Evolutionary conservation across 92 coral and sea anemone species (phyloP).

Genomic region (Montipora capitata): DNA sequence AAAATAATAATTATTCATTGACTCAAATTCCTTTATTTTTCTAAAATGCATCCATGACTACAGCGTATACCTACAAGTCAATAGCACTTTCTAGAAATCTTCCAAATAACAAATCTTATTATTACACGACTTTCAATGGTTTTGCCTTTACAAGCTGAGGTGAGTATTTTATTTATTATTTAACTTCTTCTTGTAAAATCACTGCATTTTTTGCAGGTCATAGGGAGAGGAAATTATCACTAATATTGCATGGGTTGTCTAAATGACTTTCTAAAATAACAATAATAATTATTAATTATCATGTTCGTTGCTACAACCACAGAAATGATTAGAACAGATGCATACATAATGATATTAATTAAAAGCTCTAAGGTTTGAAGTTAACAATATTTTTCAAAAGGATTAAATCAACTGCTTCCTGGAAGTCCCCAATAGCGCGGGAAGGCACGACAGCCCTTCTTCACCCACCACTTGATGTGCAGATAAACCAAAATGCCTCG

Average conservation of each 20-base stretch:
- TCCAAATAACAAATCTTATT: background rate
- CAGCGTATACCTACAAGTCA: no score
- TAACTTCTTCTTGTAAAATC: background rate
- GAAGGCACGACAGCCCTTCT: conserved; percentile 78
- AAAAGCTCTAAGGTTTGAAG: background rate
- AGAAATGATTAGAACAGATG: background rate
- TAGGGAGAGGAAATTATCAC: background rate
- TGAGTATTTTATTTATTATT: no score
- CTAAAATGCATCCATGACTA: background rate
- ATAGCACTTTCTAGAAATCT: background rate
- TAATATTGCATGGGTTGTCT: background rate
- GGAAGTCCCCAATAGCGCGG: conserved; percentile 91
- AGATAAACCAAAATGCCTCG: conserved; percentile 92
- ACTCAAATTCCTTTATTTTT: background rate
- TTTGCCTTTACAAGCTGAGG: no score
- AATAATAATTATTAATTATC: no score
- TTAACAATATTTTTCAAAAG: background rate
- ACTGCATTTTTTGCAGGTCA: background rate
- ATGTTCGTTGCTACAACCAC: background rate
- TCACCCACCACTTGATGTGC: conserved; percentile 89
- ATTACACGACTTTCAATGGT: background rate
- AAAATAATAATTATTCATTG: background rate
- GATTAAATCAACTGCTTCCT: conserved; percentile 13
- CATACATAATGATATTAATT: background rate
- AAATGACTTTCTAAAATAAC: no score